These are phyloP conservation scores for Peucedramus taeniatus DNA, from an alignment of 2,113 vertebrate genomes.

Conservation along the genomic window DNA sequence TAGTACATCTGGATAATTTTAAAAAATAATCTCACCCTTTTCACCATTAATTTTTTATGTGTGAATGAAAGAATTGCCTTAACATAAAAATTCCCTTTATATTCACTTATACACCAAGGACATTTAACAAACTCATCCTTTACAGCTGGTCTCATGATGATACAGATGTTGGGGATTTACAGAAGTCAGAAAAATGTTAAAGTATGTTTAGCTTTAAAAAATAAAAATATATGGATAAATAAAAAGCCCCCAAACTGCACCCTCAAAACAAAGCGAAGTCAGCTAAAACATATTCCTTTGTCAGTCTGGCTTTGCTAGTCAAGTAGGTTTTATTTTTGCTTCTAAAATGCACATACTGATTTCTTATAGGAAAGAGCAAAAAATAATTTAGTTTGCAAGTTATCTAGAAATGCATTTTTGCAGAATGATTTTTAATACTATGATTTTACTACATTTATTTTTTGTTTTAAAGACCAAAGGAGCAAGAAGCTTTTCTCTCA, in stretches of 20 bases:
- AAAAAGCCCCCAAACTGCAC: not conserved
- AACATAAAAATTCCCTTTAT: not conserved
- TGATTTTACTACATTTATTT: not conserved
- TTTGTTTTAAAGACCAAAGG: not conserved
- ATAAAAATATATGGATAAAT: not conserved
- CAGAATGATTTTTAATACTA: not conserved
- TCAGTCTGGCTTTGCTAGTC: not conserved
- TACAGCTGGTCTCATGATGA: not conserved
- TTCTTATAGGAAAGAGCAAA: not conserved
- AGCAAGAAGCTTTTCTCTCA: not conserved
- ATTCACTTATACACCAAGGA: not conserved
- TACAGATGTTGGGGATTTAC: not conserved
- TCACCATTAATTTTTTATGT: not conserved
- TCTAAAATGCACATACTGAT: not conserved
- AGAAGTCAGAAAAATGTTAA: not conserved
- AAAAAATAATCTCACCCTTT: not conserved
- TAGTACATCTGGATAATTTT: not conserved
- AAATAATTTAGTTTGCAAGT: not conserved
- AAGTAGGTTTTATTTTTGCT: not conserved
- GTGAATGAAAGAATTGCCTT: not conserved
- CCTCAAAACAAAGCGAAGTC: not conserved
- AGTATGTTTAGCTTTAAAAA: not conserved
- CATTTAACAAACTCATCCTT: not conserved
- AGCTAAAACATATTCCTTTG: not conserved
- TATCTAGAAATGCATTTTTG: not conserved